Conservation (phyloP, 2,888 invertebrate genomes). For the Hemaris fuciformis region DNA sequence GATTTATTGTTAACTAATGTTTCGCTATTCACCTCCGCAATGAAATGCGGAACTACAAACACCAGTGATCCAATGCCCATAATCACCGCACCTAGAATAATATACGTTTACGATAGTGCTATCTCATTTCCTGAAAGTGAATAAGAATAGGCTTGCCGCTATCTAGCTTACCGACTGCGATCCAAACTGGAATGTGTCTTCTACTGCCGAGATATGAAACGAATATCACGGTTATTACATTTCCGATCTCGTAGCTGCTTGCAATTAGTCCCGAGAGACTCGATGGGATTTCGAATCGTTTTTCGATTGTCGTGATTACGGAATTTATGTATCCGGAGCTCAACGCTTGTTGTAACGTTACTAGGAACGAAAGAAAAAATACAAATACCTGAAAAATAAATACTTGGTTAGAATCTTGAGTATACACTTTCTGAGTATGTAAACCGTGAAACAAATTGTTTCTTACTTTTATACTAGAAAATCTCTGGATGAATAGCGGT, state of each 20-base stretch:
- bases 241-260: slow-evolving; percentile 97
- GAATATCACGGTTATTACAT: slow-evolving; percentile 97
- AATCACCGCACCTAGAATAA: slow-evolving; percentile 88
- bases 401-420: not conserved
- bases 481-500: slow-evolving; percentile 91
- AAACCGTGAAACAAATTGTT: slow-evolving; percentile 4
- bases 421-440: not conserved
- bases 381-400: slow-evolving; percentile 88
- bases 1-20: slow-evolving; percentile 85
- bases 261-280: slow-evolving; percentile 96
- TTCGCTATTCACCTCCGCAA: slow-evolving; percentile 88
- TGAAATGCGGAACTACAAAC: slow-evolving; percentile 96
- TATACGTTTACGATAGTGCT: not conserved
- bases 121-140: not conserved
- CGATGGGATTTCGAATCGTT: slow-evolving; percentile 96
- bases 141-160: not conserved
- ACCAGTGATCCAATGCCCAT: slow-evolving; percentile 96
- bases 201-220: slow-evolving; percentile 96
- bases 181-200: slow-evolving; percentile 96
- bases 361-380: slow-evolving; percentile 92
- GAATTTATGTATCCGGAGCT: slow-evolving; percentile 96
- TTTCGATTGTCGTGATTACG: slow-evolving; percentile 98
- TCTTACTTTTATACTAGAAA: slow-evolving; percentile 93
- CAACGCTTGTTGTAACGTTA: slow-evolving; percentile 93
- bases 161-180: slow-evolving; percentile 88